Evolutionary conservation across 2,797 vertebrate species (phyloP), one percentile per base, ranked within the genome.

Genomic region (Crenichthys baileyi): DNA sequence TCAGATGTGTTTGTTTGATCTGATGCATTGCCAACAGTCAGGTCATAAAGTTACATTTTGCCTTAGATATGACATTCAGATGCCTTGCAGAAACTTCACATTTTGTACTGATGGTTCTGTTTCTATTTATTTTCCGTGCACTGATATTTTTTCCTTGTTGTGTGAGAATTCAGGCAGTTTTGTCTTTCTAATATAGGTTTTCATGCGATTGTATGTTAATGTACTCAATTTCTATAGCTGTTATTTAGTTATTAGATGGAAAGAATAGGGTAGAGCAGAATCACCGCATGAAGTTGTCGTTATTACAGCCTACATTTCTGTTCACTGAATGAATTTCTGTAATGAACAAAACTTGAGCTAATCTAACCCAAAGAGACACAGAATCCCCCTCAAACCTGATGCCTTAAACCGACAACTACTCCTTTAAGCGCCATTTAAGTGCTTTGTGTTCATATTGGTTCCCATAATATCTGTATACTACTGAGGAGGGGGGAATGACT

Each of bases 101-200:
- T 85, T 89, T 87, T 83, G 36, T 86, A n/a, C 63, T 71, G 36
- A 70, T 79, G 31, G 53, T 78, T 83, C 72, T 51, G 51, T 81
- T 73, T 77, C 56, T 85, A 86, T 91, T 91, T 88, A 88, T 88
- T 90, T 93, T 86, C 71, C 71, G 80, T 90, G 92, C 94, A 95
- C 94, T 94, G 94, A 93, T 90, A 74, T 51, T 36, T 53, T 36
- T 7, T 6, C 1, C 2, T 41, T 44, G 56, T 48, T 61, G 39
- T 78, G 75, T 82, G 63, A 61, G 78, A 84, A 13, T 81, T 81
- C 73, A 82, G 82, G 53, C 60, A 67, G 55, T 73, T 79, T 51
- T 74, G 72, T 87, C 84, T 89, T 68, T 83, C 48, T 71, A 80
- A 81, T 92, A 87, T 87, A 82, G 70, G 22, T 39, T 80, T 83